Evolutionary conservation across 2,888 invertebrate species (phyloP).

Genomic region (Caenorhabditis sp.): DNA sequence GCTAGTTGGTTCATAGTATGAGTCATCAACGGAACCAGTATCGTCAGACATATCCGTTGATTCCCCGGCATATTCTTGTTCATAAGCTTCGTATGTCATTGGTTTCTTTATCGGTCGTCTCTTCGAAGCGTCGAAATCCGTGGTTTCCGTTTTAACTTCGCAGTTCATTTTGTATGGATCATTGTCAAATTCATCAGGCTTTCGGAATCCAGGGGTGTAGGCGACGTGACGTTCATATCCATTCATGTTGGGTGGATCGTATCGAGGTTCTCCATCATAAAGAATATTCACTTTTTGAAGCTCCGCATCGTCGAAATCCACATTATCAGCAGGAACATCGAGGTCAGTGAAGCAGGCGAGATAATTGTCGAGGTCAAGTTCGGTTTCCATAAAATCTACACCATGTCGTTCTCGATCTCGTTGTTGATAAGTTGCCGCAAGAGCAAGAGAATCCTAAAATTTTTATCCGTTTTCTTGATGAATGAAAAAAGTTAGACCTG

Average conservation of each 20-base stretch:
- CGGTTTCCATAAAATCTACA: constrained; percentile 66
- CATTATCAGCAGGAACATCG: constrained; percentile 62
- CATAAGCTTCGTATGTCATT: constrained; percentile 6
- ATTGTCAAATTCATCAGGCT: constrained; percentile 30
- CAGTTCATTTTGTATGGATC: constrained; percentile 50
- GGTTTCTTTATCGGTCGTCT: constrained; percentile 28
- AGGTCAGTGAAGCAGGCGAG: constrained; percentile 46
- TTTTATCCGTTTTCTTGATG: no score
- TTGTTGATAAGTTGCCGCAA: constrained; percentile 43
- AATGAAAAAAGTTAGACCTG: constrained; percentile 29
- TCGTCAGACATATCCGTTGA: constrained; percentile 19
- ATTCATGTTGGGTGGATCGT: constrained; percentile 28
- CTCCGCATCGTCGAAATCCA: constrained; percentile 63
- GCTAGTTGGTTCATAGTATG: constrained; percentile 31
- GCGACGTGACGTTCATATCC: constrained; percentile 46
- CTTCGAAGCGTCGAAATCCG: not conserved
- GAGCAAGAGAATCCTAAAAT: constrained; percentile 45
- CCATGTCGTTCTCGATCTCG: constrained; percentile 47
- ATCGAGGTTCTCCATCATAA: constrained; percentile 50
- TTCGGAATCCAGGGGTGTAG: constrained; percentile 34
- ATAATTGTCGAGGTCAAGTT: constrained; percentile 65
- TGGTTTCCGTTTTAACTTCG: constrained; percentile 28
- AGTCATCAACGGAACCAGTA: constrained; percentile 28
- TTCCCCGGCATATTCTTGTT: constrained; percentile 16
- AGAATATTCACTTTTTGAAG: constrained; percentile 64